Percentiles rank a stretch among this genome's conserved stretches.
phyloP scores from a whole-genome alignment of 2,797 vertebrate genomes.

The Epinephelus malabaricus region DNA sequence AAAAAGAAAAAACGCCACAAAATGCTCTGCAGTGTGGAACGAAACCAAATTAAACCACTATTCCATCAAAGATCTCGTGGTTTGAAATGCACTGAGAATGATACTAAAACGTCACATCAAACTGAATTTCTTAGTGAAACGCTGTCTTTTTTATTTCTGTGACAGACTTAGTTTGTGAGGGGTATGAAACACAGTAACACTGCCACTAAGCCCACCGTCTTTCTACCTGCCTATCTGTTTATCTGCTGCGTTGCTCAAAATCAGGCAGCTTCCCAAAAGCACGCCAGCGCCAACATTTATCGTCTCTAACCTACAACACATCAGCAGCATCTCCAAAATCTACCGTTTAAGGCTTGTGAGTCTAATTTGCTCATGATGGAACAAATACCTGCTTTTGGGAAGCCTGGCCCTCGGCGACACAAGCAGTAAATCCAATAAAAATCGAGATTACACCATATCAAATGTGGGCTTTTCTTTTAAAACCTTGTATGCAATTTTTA shows the following conservation, averaged over 20 bases:
- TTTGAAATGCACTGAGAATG: slow-evolving; percentile 73
- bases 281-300: background rate
- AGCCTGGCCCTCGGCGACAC: slow-evolving; percentile 16
- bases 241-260: slow-evolving; percentile 20
- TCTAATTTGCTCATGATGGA: slow-evolving; percentile 14
- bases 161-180: slow-evolving; percentile 34
- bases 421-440: slow-evolving; percentile 35
- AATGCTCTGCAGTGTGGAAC: slow-evolving; percentile 43
- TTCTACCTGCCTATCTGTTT: slow-evolving; percentile 15
- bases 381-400: slow-evolving; percentile 38
- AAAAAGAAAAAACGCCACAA: slow-evolving; percentile 38
- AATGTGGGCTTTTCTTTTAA: slow-evolving; percentile 36
- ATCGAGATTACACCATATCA: slow-evolving; percentile 37
- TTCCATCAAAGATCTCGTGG: slow-evolving; percentile 47
- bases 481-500: slow-evolving; percentile 33
- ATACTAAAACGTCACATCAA: slow-evolving; percentile 39
- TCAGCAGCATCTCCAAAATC: background rate
- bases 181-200: slow-evolving; percentile 60
- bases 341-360: background rate
- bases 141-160: slow-evolving; percentile 16
- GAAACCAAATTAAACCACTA: slow-evolving; percentile 54
- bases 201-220: slow-evolving; percentile 62
- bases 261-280: slow-evolving; percentile 29
- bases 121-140: slow-evolving; percentile 32
- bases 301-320: background rate